Evolutionary conservation across 1,140 invertebrate species (phyloP).

Genomic region (Pteromalus puparum): DNA sequence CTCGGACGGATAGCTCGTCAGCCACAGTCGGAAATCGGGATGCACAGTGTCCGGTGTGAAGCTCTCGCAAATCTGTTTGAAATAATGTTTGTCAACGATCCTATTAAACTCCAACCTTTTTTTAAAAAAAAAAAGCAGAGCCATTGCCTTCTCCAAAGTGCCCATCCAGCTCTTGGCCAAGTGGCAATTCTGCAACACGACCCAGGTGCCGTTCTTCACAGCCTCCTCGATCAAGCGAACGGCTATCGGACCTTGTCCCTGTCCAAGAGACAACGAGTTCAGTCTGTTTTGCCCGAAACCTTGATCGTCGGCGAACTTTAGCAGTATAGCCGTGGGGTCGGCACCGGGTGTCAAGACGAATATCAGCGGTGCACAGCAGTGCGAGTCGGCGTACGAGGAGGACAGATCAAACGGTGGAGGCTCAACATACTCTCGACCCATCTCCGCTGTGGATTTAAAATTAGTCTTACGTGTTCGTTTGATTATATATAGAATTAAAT

Average conservation of each 20-base stretch:
- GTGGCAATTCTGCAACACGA: constrained; percentile 97
- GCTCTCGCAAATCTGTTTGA: constrained; percentile 84
- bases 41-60: constrained; percentile 86
- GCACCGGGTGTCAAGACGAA: constrained; percentile 94
- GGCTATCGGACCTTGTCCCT: constrained; percentile 94
- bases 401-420: constrained; percentile 92
- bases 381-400: constrained; percentile 89
- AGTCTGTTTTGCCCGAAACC: constrained; percentile 89
- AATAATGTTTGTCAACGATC: background rate
- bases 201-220: constrained; percentile 90
- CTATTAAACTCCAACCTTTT: too few relatives aligned
- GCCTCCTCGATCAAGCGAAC: constrained; percentile 91
- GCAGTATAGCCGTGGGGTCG: constrained; percentile 90
- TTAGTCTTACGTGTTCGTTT: too few relatives aligned
- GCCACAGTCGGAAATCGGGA: constrained; percentile 92
- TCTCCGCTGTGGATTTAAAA: constrained; percentile 45
- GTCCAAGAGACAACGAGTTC: constrained; percentile 91
- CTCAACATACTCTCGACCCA: constrained; percentile 82
- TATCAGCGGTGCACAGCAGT: constrained; percentile 88
- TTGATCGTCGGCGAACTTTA: constrained; percentile 94
- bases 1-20: constrained; percentile 93
- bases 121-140: background rate
- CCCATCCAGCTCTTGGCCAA: constrained; percentile 96
- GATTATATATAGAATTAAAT: too few relatives aligned
- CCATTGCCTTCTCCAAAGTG: constrained; percentile 81